Conservation (phyloP, 92 coral and sea anemone genomes). For the Umimayanthus chanpuru region DNA sequence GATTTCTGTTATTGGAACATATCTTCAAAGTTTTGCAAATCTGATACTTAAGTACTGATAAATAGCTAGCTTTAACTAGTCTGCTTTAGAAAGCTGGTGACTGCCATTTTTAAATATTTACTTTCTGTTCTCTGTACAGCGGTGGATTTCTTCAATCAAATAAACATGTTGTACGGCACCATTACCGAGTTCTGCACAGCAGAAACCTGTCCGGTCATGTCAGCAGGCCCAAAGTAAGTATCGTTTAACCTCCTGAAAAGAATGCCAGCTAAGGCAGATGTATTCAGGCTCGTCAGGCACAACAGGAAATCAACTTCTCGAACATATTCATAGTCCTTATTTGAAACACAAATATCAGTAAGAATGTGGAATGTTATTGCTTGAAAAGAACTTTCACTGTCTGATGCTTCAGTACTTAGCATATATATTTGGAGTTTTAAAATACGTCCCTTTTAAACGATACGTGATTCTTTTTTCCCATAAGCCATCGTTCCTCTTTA, state of each 20-base stretch:
- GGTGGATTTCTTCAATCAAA: slow-evolving; percentile 99
- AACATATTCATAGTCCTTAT: neutral
- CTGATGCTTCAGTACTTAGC: neutral
- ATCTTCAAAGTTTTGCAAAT: neutral
- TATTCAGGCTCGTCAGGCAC: neutral
- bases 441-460: no score
- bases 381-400: neutral
- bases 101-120: slow-evolving; percentile 15
- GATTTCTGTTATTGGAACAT: neutral
- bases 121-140: slow-evolving; percentile 65
- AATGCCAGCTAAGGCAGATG: neutral
- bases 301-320: slow-evolving; percentile 22
- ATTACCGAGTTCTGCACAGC: slow-evolving; percentile 95
- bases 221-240: slow-evolving; percentile 99
- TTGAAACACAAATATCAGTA: neutral
- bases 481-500: neutral
- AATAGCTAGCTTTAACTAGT: neutral
- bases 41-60: neutral
- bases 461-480: neutral
- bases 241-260: neutral
- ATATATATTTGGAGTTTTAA: no score
- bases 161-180: slow-evolving; percentile 98
- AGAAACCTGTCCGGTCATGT: slow-evolving; percentile 97
- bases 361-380: neutral
- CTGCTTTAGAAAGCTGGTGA: no score